These are phyloP conservation scores for Saccostrea echinata DNA, from an alignment of 1,140 invertebrate genomes.

Conservation along the genomic window DNA sequence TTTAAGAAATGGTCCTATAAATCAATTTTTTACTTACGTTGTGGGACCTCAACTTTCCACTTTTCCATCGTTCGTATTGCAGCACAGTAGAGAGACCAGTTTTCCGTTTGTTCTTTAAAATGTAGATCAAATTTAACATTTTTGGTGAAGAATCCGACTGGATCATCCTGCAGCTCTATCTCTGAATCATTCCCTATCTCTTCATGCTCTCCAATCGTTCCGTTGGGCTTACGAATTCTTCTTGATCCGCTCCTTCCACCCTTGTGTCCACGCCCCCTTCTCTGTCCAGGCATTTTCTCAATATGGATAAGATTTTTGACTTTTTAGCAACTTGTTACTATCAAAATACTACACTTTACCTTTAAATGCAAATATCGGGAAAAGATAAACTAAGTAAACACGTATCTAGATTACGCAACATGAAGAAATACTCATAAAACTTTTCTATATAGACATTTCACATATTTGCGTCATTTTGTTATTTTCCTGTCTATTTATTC, in stretches of 20 bases:
- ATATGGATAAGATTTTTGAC: too few species aligned
- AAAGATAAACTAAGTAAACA: too few species aligned
- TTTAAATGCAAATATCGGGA: too few species aligned
- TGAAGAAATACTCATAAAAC: background rate
- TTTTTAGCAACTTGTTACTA: too few species aligned
- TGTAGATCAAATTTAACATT: background rate
- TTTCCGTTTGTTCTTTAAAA: background rate
- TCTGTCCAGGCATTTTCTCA: background rate
- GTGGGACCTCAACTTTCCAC: slow-evolving; percentile 4
- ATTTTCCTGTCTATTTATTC: background rate
- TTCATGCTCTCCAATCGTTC: background rate
- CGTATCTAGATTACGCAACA: background rate
- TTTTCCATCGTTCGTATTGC: slow-evolving; percentile 1
- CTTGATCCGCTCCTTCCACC: slow-evolving; percentile 11
- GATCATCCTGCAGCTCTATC: background rate
- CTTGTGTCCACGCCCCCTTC: background rate
- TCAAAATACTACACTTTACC: too few species aligned
- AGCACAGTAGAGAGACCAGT: background rate
- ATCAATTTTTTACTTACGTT: background rate
- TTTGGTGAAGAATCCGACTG: background rate
- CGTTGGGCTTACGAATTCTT: background rate
- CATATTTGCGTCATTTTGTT: background rate
- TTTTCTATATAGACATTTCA: background rate
- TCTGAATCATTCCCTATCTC: background rate
- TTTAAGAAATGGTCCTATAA: too few species aligned